A percentile compares a stretch with the other conserved stretches of the same genome.
Evolutionary conservation across 2,797 vertebrate species (phyloP).

Genomic region (Moxostoma hubbsi): DNA sequence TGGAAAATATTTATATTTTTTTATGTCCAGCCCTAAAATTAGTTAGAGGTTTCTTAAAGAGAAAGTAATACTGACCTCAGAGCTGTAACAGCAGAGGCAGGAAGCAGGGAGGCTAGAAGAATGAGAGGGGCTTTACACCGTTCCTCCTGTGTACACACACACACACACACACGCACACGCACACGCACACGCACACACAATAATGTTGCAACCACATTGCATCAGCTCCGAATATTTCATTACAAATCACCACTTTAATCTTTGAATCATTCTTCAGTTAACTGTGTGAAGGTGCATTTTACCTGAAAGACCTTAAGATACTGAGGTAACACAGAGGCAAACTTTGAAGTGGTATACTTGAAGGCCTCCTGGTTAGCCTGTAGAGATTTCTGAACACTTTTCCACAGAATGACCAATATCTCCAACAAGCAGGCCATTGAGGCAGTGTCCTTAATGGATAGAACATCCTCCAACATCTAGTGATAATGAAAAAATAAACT

Average conservation of each 20-base stretch:
- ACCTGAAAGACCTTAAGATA: conserved; percentile 92
- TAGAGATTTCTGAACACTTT: conserved; percentile 84
- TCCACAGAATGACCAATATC: conserved; percentile 91
- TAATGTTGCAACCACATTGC: conserved; percentile 30
- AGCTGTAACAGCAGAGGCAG: conserved; percentile 81
- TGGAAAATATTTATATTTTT: too few species aligned
- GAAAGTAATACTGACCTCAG: conserved; percentile 82
- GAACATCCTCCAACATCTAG: conserved; percentile 78
- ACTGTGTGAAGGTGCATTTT: background rate
- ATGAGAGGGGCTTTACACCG: conserved; percentile 83
- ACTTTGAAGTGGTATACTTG: conserved; percentile 83
- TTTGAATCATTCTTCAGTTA: background rate
- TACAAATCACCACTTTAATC: background rate
- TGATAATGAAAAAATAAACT: conserved; percentile 23
- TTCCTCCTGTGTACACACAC: conserved; percentile 79
- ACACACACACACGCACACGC: conserved; percentile 27
- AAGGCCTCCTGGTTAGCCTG: conserved; percentile 84
- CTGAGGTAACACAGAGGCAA: conserved; percentile 85
- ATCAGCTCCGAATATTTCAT: conserved; percentile 22
- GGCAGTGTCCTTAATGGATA: conserved; percentile 76
- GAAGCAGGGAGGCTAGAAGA: conserved; percentile 90
- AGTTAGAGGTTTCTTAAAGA: background rate
- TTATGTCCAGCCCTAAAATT: too few species aligned
- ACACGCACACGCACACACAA: background rate
- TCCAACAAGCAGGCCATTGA: conserved; percentile 88